These are phyloP conservation scores for Pipa parva DNA, from an alignment of 2,113 vertebrate genomes.

Conservation along the genomic window DNA sequence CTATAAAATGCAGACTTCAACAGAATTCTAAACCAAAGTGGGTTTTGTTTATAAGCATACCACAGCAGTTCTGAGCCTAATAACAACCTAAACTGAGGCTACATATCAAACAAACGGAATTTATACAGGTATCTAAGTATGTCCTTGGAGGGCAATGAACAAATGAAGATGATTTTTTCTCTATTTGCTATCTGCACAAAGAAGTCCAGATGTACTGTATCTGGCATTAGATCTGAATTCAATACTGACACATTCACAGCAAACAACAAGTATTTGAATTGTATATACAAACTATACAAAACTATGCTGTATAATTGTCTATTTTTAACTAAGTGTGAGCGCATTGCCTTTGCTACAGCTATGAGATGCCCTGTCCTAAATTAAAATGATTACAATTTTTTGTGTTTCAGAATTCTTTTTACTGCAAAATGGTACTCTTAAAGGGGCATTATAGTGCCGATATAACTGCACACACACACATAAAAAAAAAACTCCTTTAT, in stretches of 20 bases:
- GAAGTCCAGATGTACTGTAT: background rate
- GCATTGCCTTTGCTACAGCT: no score
- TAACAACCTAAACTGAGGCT: slow-evolving; percentile 20
- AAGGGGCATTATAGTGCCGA: no score
- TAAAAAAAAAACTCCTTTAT: no score
- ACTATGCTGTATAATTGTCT: no score
- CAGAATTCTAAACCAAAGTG: slow-evolving; percentile 20
- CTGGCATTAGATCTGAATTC: background rate
- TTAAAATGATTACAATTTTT: no score
- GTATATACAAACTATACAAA: background rate
- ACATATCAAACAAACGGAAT: slow-evolving; percentile 1
- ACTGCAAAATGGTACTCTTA: no score
- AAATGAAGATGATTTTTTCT: background rate
- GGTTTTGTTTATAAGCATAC: slow-evolving; percentile 21
- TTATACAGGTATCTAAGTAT: slow-evolving; percentile 13
- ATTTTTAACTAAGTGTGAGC: no score
- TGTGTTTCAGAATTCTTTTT: no score
- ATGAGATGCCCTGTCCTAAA: no score
- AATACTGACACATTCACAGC: background rate
- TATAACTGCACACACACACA: no score
- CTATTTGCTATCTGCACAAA: background rate
- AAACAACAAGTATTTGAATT: background rate
- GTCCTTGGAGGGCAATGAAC: slow-evolving; percentile 3
- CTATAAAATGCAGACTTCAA: slow-evolving; percentile 34
- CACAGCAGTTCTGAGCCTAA: slow-evolving; percentile 28